A percentile compares a stretch with the other conserved stretches of the same genome.
Evolutionary conservation across 2,113 vertebrate genomes (phyloP).

Genomic region (Speoplatyrhinus poulsoni): DNA sequence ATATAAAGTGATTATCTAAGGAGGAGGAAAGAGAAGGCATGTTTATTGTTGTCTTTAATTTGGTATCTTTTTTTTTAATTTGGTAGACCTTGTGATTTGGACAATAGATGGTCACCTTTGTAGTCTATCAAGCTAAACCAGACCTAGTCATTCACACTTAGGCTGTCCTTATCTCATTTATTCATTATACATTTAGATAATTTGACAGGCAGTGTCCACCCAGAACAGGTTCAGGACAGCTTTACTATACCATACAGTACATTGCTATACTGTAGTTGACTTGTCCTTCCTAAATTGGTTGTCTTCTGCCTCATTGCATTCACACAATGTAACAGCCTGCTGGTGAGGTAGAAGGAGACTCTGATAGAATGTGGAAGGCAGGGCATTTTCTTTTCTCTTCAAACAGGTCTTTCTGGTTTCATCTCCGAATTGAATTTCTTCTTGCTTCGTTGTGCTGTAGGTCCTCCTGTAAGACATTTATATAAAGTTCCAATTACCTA

Average conservation of each 20-base stretch:
- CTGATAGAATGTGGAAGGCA: conserved; percentile 8
- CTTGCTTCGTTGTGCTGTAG: neutral
- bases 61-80: no score
- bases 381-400: conserved; percentile 18
- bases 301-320: conserved; percentile 22
- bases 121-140: neutral
- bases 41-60: no score
- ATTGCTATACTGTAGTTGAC: conserved; percentile 8
- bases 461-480: neutral
- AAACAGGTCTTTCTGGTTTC: conserved; percentile 75
- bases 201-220: neutral
- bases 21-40: no score
- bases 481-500: conserved; percentile 6
- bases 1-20: no score
- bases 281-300: conserved; percentile 39
- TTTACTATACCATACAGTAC: neutral
- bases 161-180: conserved; percentile 19
- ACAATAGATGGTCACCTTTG: neutral
- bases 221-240: neutral
- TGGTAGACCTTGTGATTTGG: neutral
- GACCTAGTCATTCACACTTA: conserved; percentile 10
- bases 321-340: neutral
- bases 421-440: conserved; percentile 3
- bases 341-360: conserved; percentile 12
- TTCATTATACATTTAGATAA: neutral